Percentiles rank a stretch among this genome's conserved stretches.
Evolutionary conservation across 2,797 vertebrate species (phyloP).

Genomic region (Ceryle rudis): DNA sequence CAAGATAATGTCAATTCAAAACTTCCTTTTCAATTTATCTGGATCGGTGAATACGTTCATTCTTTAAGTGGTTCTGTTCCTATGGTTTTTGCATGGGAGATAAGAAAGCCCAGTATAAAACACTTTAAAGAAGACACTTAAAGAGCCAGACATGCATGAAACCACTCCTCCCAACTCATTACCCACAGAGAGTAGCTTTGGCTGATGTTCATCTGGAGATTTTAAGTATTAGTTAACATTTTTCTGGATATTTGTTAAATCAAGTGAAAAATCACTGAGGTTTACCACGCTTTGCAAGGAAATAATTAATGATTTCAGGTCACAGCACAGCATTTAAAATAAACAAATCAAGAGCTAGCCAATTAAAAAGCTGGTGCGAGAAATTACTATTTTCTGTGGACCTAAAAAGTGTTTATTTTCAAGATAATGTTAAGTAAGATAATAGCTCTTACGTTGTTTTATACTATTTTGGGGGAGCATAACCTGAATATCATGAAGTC

Average conservation of each 20-base stretch:
- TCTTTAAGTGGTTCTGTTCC: not conserved
- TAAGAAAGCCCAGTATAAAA: not conserved
- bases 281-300: not conserved
- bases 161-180: not conserved
- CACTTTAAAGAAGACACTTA: not conserved
- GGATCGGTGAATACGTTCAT: not conserved
- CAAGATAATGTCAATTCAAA: not conserved
- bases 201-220: not conserved
- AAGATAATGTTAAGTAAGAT: not conserved
- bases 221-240: not conserved
- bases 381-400: not conserved
- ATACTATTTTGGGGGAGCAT: not conserved
- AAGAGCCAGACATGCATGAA: not conserved
- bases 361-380: not conserved
- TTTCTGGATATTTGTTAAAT: not conserved
- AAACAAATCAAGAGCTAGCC: not conserved
- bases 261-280: not conserved
- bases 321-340: conserved; percentile 9
- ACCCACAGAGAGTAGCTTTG: not conserved
- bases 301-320: conserved; percentile 17
- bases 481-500: not conserved
- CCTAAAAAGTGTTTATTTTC: not conserved
- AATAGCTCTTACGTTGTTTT: not conserved
- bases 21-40: not conserved
- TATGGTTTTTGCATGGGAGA: not conserved